phyloP scores from a whole-genome alignment of 2,797 vertebrate genomes.

The Ceyx erithaca region DNA sequence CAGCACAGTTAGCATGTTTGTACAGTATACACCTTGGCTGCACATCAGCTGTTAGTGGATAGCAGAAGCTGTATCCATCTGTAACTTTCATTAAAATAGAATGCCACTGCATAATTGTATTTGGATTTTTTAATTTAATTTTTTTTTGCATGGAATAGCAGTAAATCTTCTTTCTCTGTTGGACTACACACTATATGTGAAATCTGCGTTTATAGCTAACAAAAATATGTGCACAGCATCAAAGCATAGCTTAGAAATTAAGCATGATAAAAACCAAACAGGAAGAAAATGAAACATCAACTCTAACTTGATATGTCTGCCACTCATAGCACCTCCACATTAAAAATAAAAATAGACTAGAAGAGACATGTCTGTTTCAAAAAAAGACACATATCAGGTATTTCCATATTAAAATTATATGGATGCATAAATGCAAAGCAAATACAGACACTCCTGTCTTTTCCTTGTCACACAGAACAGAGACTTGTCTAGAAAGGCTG shows the following conservation, averaged over 20 bases:
- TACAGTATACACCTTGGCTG: constrained; percentile 47
- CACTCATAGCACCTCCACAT: background rate
- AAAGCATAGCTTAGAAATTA: constrained; percentile 17
- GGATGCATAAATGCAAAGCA: background rate
- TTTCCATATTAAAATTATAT: background rate
- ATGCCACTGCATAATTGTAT: constrained; percentile 48
- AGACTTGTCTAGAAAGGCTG: background rate
- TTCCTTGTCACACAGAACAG: background rate
- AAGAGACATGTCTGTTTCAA: background rate
- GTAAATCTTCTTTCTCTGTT: constrained; percentile 3
- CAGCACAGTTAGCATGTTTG: background rate
- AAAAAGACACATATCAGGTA: background rate
- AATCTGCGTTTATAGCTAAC: background rate
- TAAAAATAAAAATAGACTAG: background rate
- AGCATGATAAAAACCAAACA: constrained; percentile 26
- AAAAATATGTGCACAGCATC: constrained; percentile 9
- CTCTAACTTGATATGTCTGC: background rate
- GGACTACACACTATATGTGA: background rate
- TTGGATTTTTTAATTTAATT: background rate
- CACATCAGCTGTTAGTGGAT: constrained; percentile 51
- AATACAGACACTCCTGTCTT: background rate
- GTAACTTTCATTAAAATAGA: constrained; percentile 66
- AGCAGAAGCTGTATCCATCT: constrained; percentile 62
- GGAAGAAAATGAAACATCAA: constrained; percentile 30
- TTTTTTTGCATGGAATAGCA: background rate